Percentiles rank a stretch among this genome's conserved stretches.
phyloP scores from a whole-genome alignment of 1,140 invertebrate species.

The Anoplophora glabripennis region DNA sequence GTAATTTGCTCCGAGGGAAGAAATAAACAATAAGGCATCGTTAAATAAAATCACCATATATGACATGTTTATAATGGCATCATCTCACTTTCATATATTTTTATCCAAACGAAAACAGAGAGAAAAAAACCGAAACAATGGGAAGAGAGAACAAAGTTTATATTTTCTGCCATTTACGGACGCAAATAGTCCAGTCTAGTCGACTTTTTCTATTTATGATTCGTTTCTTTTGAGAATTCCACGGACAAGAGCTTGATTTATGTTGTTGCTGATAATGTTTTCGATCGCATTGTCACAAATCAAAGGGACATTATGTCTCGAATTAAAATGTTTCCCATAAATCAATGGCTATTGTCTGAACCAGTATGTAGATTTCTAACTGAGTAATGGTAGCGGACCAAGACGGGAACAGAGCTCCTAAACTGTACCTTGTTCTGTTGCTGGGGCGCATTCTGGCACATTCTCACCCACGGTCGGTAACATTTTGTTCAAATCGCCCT shows the following conservation, averaged over 20 bases:
- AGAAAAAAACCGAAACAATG: constrained; percentile 16
- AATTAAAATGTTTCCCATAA: constrained; percentile 46
- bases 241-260: constrained; percentile 36
- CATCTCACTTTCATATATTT: constrained; percentile 12
- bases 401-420: constrained; percentile 27
- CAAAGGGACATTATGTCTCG: constrained; percentile 47
- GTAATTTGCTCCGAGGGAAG: too few species aligned
- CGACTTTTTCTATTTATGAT: constrained; percentile 23
- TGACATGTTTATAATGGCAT: constrained; percentile 15
- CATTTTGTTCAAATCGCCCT: neutral
- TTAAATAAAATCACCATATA: constrained; percentile 4
- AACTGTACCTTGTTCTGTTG: constrained; percentile 25
- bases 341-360: constrained; percentile 44
- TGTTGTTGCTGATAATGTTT: constrained; percentile 44
- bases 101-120: constrained; percentile 6
- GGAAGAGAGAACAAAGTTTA: constrained; percentile 11
- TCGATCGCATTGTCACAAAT: constrained; percentile 46
- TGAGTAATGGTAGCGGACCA: constrained; percentile 25
- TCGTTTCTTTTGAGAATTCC: constrained; percentile 19
- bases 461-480: neutral
- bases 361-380: constrained; percentile 39
- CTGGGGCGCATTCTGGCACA: neutral
- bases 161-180: constrained; percentile 17
- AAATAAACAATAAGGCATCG: neutral
- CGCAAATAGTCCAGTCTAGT: constrained; percentile 19